phyloP scores from a whole-genome alignment of 2,888 invertebrate genomes.

The Bedellia somnulentella region DNA sequence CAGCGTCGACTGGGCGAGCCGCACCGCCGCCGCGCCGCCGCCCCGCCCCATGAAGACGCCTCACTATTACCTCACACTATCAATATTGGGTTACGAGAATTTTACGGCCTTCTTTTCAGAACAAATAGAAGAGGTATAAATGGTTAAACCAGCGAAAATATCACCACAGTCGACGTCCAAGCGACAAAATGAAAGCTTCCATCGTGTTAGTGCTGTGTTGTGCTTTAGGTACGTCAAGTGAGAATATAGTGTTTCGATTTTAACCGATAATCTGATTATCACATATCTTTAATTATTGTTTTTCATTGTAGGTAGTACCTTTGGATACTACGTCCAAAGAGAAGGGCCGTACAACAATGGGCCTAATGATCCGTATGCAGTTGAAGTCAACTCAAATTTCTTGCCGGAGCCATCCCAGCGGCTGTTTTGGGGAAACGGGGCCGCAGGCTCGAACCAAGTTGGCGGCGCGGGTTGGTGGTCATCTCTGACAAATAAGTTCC shows the following conservation, averaged over 20 bases:
- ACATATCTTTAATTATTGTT: neutral
- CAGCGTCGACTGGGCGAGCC: no score
- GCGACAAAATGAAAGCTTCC: constrained; percentile 44
- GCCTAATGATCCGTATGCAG: constrained; percentile 31
- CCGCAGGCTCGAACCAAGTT: constrained; percentile 41
- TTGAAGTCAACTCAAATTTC: constrained; percentile 22
- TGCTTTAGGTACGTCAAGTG: constrained; percentile 38
- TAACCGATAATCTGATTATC: constrained; percentile 1
- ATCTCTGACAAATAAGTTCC: constrained; percentile 44
- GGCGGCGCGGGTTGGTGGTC: constrained; percentile 47
- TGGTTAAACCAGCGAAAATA: constrained; percentile 46
- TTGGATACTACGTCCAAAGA: constrained; percentile 35
- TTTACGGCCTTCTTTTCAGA: constrained; percentile 54
- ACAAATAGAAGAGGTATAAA: constrained; percentile 56
- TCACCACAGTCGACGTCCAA: constrained; percentile 41
- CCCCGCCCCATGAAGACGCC: constrained; percentile 48
- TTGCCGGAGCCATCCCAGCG: constrained; percentile 36
- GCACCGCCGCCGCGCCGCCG: no score
- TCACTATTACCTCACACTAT: constrained; percentile 54
- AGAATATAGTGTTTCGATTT: neutral
- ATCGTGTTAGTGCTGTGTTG: constrained; percentile 33
- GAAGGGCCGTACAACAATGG: constrained; percentile 35
- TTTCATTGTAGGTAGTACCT: constrained; percentile 27
- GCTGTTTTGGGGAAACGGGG: constrained; percentile 25
- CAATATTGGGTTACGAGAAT: constrained; percentile 61